A percentile compares a stretch with the other conserved stretches of the same genome.
These are phyloP conservation scores for Anastatus disparis DNA, from an alignment of 1,140 invertebrate species.

Conservation along the genomic window DNA sequence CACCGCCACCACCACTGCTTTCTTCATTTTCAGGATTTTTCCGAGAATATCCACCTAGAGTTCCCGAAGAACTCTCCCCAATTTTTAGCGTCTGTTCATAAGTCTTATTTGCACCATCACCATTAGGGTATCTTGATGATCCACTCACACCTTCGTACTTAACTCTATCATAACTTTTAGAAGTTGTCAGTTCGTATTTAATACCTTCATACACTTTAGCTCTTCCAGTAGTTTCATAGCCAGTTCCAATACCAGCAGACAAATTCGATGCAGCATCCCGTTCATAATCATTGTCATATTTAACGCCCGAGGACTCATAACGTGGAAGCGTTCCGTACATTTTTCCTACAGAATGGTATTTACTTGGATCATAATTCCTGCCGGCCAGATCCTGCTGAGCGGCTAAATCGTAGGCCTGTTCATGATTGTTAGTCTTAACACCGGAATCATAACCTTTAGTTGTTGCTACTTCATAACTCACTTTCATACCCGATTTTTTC, in stretches of 20 bases:
- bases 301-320: constrained; percentile 53
- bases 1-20: constrained; percentile 24
- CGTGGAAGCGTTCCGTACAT: constrained; percentile 62
- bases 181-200: constrained; percentile 61
- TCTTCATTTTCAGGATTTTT: constrained; percentile 60
- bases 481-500: constrained; percentile 55
- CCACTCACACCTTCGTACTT: constrained; percentile 54
- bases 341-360: constrained; percentile 56
- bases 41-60: constrained; percentile 46
- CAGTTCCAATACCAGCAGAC: not conserved
- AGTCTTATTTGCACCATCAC: constrained; percentile 48
- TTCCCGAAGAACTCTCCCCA: constrained; percentile 53
- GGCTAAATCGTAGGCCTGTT: constrained; percentile 58
- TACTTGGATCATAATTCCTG: constrained; percentile 54
- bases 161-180: constrained; percentile 63
- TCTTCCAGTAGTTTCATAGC: constrained; percentile 44
- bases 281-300: constrained; percentile 46
- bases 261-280: not conserved
- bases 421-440: constrained; percentile 56
- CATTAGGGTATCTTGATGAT: constrained; percentile 53
- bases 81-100: constrained; percentile 64
- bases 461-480: constrained; percentile 43
- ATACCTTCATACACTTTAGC: constrained; percentile 52
- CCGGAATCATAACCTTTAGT: constrained; percentile 59
- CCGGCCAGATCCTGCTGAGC: constrained; percentile 48